Conservation (phyloP, 2,888 invertebrate genomes). For the Tetragnatha montana region DNA sequence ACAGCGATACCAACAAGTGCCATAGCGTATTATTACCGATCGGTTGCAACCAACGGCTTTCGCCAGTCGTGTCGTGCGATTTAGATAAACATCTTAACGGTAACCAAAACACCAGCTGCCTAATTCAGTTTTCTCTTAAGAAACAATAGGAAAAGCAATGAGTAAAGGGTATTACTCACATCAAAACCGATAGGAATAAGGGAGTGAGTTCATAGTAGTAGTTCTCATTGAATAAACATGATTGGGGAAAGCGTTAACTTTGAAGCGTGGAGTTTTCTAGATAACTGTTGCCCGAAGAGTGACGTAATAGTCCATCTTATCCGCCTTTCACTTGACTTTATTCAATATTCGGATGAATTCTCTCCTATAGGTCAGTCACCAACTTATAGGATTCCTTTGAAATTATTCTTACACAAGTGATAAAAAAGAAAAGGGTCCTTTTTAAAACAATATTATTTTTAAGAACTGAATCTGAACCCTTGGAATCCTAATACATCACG, state of each 20-base stretch:
- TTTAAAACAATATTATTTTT: no score
- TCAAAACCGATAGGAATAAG: neutral
- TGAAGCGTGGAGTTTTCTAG: neutral
- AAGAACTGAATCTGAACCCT: no score
- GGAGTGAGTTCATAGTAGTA: neutral
- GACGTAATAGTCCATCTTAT: neutral
- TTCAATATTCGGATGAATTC: neutral
- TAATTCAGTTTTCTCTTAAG: neutral
- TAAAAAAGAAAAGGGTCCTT: no score
- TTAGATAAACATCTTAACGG: neutral
- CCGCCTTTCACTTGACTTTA: neutral
- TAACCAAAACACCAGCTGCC: neutral
- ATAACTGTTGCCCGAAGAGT: neutral
- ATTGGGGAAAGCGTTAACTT: neutral
- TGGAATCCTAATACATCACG: no score
- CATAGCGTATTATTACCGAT: neutral
- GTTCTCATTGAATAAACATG: neutral
- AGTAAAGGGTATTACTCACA: neutral
- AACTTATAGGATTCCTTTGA: no score
- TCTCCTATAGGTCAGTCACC: neutral
- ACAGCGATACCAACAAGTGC: neutral
- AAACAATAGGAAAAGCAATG: neutral
- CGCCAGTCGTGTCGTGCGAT: neutral
- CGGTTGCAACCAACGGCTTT: neutral
- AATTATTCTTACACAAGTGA: no score